Conservation (phyloP, 2,113 vertebrate species). For the Callorhinus ursinus region DNA sequence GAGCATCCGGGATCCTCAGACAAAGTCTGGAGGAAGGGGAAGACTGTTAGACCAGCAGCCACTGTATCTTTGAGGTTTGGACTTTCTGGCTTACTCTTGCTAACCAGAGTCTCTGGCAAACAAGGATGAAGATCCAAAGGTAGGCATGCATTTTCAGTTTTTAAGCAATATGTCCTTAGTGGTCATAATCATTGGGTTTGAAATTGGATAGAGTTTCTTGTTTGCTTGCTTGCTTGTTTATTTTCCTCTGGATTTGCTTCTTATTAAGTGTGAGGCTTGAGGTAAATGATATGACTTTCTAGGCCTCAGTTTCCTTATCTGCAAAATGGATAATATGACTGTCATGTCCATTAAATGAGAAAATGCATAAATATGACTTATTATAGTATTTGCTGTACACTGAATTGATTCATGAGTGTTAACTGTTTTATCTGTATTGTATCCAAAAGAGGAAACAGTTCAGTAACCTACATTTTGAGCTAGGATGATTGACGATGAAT, state of each 20-base stretch:
- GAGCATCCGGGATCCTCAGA: neutral
- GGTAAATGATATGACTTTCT: neutral
- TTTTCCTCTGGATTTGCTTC: neutral
- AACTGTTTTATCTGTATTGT: neutral
- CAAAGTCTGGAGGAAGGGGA: neutral
- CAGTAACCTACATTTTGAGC: neutral
- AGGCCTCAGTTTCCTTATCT: neutral
- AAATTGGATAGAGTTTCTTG: neutral
- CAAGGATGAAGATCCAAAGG: neutral
- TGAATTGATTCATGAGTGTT: neutral
- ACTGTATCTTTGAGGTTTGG: neutral
- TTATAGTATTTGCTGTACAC: neutral
- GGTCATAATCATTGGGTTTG: no score
- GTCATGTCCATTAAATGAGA: neutral
- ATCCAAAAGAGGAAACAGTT: neutral
- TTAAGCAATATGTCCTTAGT: accelerated
- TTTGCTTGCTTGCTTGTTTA: neutral
- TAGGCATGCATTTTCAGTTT: neutral
- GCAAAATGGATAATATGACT: neutral
- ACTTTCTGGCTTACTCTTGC: neutral
- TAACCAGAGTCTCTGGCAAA: neutral
- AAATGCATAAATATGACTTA: neutral
- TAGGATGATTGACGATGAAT: neutral
- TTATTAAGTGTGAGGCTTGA: neutral
- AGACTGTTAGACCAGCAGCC: neutral